Conservation (phyloP, 2,888 invertebrate genomes). For the Allacma fusca region DNA sequence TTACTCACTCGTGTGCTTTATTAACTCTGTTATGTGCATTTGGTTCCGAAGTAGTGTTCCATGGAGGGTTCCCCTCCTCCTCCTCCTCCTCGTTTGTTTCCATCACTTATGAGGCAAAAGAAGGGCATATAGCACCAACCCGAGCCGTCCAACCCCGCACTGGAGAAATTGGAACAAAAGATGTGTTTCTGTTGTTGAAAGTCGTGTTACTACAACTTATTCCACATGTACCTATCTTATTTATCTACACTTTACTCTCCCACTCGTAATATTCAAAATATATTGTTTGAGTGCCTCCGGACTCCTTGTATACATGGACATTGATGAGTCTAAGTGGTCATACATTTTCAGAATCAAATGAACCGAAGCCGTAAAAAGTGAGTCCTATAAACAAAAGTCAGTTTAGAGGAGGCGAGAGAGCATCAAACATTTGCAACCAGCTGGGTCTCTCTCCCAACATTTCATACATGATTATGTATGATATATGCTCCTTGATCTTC, state of each 20-base stretch:
- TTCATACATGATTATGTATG: not conserved
- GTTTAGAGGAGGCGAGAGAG: conserved; percentile 41
- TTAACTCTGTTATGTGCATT: conserved; percentile 8
- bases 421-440: conserved; percentile 49
- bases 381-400: conserved; percentile 33
- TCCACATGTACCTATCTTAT: not conserved
- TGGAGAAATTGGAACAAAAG: conserved; percentile 2
- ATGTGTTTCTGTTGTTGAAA: not conserved
- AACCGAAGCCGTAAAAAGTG: conserved; percentile 50
- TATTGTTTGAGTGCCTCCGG: not conserved
- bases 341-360: conserved; percentile 52
- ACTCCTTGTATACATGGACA: not conserved
- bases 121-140: not conserved
- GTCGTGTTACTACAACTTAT: not conserved
- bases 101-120: not conserved
- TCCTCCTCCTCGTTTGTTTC: not conserved
- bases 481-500: not conserved
- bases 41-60: not conserved
- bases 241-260: not conserved
- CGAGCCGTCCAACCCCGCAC: not conserved
- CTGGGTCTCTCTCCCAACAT: conserved; percentile 30
- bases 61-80: not conserved
- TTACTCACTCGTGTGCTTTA: conserved; percentile 9
- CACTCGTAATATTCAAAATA: conserved; percentile 3
- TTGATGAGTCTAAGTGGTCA: conserved; percentile 45